Conservation (phyloP, 64 coral and sea anemone genomes). For the Dendronephthya gigantea region DNA sequence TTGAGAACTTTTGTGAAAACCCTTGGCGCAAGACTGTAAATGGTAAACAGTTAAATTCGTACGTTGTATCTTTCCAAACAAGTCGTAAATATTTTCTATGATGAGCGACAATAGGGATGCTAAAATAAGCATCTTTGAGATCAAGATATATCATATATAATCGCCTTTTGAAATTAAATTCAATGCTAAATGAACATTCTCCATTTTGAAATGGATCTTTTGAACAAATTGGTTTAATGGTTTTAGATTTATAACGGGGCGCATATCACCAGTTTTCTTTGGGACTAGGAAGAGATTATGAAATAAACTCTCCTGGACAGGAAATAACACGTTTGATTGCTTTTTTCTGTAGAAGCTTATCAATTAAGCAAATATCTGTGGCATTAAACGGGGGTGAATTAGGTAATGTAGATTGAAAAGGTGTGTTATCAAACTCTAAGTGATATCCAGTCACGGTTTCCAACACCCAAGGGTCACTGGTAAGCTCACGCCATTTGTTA, state of each 20-base stretch:
- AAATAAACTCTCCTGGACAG: constrained; percentile 48
- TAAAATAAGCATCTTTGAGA: constrained; percentile 50
- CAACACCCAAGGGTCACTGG: too few species aligned
- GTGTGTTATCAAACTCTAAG: too few species aligned
- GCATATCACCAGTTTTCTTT: constrained; percentile 49
- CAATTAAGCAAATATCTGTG: too few species aligned
- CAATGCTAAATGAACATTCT: constrained; percentile 46
- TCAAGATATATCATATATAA: constrained; percentile 44
- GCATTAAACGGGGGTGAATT: too few species aligned
- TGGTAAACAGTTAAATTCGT: too few species aligned
- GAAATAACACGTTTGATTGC: constrained; percentile 18
- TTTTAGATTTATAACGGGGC: constrained; percentile 54
- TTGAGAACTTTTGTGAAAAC: constrained; percentile 61
- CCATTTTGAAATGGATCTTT: constrained; percentile 59
- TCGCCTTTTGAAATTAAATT: constrained; percentile 26
- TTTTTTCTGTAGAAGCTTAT: constrained; percentile 36
- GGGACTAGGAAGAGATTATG: constrained; percentile 21
- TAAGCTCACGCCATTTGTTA: too few species aligned
- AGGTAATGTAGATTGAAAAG: too few species aligned
- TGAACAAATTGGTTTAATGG: too few species aligned
- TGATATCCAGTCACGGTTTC: too few species aligned
- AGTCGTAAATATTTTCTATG: too few species aligned
- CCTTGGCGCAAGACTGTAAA: constrained; percentile 56
- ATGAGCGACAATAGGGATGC: too few species aligned
- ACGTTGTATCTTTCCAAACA: too few species aligned